A percentile compares a stretch with the other conserved stretches of the same genome.
Evolutionary conservation across 2,888 invertebrate genomes (phyloP).

Genomic region (Nyleta sp.): DNA sequence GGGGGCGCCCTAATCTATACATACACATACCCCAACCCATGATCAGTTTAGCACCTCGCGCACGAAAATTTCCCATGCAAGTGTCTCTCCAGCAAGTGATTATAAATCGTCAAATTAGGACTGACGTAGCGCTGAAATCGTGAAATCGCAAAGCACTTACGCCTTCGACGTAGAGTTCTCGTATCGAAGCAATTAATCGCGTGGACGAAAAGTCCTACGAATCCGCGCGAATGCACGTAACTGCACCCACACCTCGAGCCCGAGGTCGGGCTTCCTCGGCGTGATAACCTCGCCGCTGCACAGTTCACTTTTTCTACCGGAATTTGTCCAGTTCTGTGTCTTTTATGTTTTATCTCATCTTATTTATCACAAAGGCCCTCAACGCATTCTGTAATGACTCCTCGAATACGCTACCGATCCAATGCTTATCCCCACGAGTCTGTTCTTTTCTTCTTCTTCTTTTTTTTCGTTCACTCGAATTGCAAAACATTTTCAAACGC

Average conservation of each 20-base stretch:
- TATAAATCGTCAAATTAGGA: slow-evolving; percentile 60
- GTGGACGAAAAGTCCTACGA: slow-evolving; percentile 65
- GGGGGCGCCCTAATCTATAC: no score
- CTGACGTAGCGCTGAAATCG: slow-evolving; percentile 55
- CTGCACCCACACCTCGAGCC: slow-evolving; percentile 61
- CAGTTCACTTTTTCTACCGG: slow-evolving; percentile 56
- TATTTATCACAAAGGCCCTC: slow-evolving; percentile 46
- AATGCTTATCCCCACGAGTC: slow-evolving; percentile 2
- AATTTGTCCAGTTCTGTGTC: slow-evolving; percentile 63
- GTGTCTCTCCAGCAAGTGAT: slow-evolving; percentile 36
- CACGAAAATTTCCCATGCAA: slow-evolving; percentile 26
- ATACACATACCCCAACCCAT: no score
- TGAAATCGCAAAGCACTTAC: slow-evolving; percentile 60
- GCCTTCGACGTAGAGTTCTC: slow-evolving; percentile 58
- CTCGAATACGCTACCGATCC: slow-evolving; percentile 25
- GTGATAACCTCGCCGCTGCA: slow-evolving; percentile 54
- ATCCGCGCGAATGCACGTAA: slow-evolving; percentile 65
- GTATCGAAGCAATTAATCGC: slow-evolving; percentile 65
- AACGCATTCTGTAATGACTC: slow-evolving; percentile 48
- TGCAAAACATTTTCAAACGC: slow-evolving; percentile 1
- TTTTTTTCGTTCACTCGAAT: slow-evolving; percentile 15
- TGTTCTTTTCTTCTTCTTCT: no score
- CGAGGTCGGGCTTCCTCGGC: slow-evolving; percentile 49
- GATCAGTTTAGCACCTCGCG: no score
- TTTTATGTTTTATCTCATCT: slow-evolving; percentile 57